Evolutionary conservation across 1,140 invertebrate genomes (phyloP).

Genomic region (Macrostomum lignano): DNA sequence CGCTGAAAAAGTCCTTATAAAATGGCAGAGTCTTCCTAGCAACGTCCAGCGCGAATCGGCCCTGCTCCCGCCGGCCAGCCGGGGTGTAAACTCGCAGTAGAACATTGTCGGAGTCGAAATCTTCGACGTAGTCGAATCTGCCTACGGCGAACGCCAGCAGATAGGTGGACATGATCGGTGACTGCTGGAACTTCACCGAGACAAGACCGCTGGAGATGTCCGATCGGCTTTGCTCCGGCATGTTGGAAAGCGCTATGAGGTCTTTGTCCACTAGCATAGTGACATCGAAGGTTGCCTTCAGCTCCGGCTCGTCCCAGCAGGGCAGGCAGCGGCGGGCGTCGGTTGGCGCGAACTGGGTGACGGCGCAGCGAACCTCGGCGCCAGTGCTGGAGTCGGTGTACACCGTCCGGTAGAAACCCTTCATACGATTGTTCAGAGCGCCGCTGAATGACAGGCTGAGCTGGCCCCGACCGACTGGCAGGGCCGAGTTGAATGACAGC

Average conservation of each 20-base stretch:
- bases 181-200: conserved; percentile 45
- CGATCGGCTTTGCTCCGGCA: conserved; percentile 33
- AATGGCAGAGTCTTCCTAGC: conserved; percentile 46
- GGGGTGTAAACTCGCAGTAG: conserved; percentile 58
- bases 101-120: conserved; percentile 33
- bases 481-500: not conserved
- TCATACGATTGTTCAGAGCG: conserved; percentile 40
- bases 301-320: conserved; percentile 82
- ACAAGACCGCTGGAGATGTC: not conserved
- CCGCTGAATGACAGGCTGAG: conserved; percentile 32
- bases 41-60: conserved; percentile 52
- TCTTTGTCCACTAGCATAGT: conserved; percentile 42
- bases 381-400: conserved; percentile 38
- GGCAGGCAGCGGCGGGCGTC: conserved; percentile 74
- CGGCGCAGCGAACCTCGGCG: conserved; percentile 48
- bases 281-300: conserved; percentile 77
- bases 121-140: conserved; percentile 71
- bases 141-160: conserved; percentile 66
- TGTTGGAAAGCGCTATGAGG: conserved; percentile 58
- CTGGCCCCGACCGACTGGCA: conserved; percentile 34
- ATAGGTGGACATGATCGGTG: conserved; percentile 84
- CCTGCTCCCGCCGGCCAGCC: conserved; percentile 62
- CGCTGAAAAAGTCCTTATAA: conserved; percentile 72
- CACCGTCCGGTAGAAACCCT: conserved; percentile 58
- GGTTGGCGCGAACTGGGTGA: conserved; percentile 53